Evolutionary conservation across 2,113 vertebrate genomes (phyloP).

Genomic region (Chaenogobius annularis): DNA sequence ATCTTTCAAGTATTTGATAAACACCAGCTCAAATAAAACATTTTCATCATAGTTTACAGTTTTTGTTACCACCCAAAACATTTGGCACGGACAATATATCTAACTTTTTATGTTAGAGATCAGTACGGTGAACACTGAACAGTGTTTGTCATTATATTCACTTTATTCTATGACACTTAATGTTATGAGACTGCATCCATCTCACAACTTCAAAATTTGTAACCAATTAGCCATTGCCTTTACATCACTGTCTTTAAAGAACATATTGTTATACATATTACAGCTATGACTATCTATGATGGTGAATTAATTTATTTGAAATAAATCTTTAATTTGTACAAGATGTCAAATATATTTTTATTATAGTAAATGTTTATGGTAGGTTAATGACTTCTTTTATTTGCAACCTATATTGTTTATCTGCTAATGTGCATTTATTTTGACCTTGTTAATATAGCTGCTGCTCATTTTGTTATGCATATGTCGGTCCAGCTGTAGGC

Average conservation of each 20-base stretch:
- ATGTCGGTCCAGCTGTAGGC: slow-evolving; percentile 19
- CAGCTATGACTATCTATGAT: slow-evolving; percentile 72
- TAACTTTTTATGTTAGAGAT: slow-evolving; percentile 15
- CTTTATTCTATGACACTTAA: slow-evolving; percentile 16
- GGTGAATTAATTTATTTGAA: slow-evolving; percentile 82
- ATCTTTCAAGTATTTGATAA: slow-evolving; percentile 36
- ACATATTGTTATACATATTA: slow-evolving; percentile 73
- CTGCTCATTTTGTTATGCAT: slow-evolving; percentile 20
- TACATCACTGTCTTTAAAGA: slow-evolving; percentile 55
- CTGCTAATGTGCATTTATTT: slow-evolving; percentile 39
- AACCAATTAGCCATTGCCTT: slow-evolving; percentile 66
- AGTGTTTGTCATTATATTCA: slow-evolving; percentile 15
- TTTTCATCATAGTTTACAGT: slow-evolving; percentile 15
- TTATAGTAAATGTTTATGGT: slow-evolving; percentile 70
- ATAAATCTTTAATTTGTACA: slow-evolving; percentile 80
- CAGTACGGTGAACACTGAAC: slow-evolving; percentile 28
- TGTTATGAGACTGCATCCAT: slow-evolving; percentile 39
- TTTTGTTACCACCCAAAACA: slow-evolving; percentile 22
- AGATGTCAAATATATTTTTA: slow-evolving; percentile 77
- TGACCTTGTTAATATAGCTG: slow-evolving; percentile 24
- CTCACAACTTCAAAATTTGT: slow-evolving; percentile 52
- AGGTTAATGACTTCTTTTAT: slow-evolving; percentile 53
- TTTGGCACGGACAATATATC: slow-evolving; percentile 41
- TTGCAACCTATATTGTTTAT: slow-evolving; percentile 63
- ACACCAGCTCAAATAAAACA: slow-evolving; percentile 53